Conservation (phyloP, 1,140 invertebrate genomes). For the Drosophila persimilis region DNA sequence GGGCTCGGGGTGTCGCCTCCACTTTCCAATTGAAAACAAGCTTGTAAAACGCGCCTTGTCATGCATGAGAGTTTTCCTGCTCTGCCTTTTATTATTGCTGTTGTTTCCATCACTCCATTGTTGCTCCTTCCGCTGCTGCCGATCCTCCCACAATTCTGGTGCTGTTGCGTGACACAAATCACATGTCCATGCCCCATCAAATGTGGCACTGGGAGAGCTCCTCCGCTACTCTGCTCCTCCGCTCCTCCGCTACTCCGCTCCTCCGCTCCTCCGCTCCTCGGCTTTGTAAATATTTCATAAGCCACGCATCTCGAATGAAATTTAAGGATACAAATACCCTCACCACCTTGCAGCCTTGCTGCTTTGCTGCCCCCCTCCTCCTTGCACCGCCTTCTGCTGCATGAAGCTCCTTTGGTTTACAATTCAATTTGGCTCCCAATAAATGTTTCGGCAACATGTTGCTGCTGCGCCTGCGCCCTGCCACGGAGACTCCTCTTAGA, state of each 20-base stretch:
- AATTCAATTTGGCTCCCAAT: conserved; percentile 72
- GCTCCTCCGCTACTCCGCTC: conserved; percentile 7
- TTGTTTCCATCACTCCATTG: conserved; percentile 38
- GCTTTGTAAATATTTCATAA: conserved; percentile 67
- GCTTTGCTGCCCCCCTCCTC: background rate
- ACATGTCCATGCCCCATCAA: conserved; percentile 22
- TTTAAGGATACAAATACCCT: conserved; percentile 37
- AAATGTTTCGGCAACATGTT: conserved; percentile 78
- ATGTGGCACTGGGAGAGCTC: background rate
- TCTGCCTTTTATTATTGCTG: conserved; percentile 35
- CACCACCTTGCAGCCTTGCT: background rate
- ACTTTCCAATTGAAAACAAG: conserved; percentile 69
- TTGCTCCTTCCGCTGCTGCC: conserved; percentile 34
- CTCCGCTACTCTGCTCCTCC: conserved; percentile 22
- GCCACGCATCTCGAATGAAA: conserved; percentile 54
- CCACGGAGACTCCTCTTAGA: conserved; percentile 5
- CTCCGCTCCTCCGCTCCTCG: too few relatives aligned
- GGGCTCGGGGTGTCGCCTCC: conserved; percentile 21
- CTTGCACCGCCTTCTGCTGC: background rate
- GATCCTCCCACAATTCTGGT: background rate
- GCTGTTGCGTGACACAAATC: conserved; percentile 68
- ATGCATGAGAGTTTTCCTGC: conserved; percentile 67
- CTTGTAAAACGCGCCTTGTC: conserved; percentile 70
- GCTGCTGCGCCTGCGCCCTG: conserved; percentile 53
- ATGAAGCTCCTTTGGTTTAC: conserved; percentile 20